Conservation (phyloP, 2,888 invertebrate genomes). For the Rhagophthalmus giganteus region DNA sequence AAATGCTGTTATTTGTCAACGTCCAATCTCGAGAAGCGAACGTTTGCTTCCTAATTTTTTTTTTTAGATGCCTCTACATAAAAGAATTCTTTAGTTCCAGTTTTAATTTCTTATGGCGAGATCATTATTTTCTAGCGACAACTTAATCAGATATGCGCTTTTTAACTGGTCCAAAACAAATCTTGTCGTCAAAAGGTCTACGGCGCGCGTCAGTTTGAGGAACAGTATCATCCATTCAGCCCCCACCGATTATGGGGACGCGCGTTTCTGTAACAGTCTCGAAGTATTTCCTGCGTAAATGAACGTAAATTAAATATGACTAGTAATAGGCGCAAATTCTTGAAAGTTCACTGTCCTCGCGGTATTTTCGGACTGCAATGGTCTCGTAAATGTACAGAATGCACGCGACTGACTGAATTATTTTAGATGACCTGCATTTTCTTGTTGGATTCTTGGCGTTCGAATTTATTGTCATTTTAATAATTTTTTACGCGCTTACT, state of each 20-base stretch:
- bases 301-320: slow-evolving; percentile 17
- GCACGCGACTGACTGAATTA: slow-evolving; percentile 24
- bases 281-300: slow-evolving; percentile 15
- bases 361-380: slow-evolving; percentile 27
- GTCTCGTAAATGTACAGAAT: slow-evolving; percentile 25
- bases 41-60: slow-evolving; percentile 19
- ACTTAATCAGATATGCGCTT: slow-evolving; percentile 7
- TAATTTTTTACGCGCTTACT: background rate
- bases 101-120: slow-evolving; percentile 8
- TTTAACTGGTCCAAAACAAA: background rate
- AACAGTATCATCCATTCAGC: background rate
- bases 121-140: background rate
- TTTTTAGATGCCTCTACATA: slow-evolving; percentile 7
- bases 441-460: slow-evolving; percentile 25
- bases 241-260: too few species aligned
- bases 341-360: slow-evolving; percentile 29
- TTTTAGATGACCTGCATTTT: slow-evolving; percentile 31
- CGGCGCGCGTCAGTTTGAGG: background rate
- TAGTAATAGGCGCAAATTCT: slow-evolving; percentile 29
- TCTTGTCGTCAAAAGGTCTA: background rate
- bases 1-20: slow-evolving; percentile 23
- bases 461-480: slow-evolving; percentile 11
- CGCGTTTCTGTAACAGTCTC: background rate
- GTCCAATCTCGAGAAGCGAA: slow-evolving; percentile 6
- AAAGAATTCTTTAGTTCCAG: slow-evolving; percentile 9